Evolutionary conservation across 2,888 invertebrate genomes (phyloP), one percentile per base, ranked within the genome.

Genomic region (Neelides folsomi): DNA sequence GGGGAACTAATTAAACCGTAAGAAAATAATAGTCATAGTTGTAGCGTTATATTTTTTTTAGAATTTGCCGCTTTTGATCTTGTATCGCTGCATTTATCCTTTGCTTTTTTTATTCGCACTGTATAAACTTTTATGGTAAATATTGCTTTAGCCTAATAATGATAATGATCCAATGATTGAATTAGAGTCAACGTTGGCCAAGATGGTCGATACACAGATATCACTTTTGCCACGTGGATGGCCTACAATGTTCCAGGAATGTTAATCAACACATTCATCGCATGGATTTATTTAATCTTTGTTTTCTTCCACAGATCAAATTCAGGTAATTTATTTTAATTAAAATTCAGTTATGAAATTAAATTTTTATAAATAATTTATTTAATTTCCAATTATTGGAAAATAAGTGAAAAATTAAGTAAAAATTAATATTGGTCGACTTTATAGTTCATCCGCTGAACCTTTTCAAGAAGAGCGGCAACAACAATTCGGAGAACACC

Each of bases 221-320:
- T 86, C 55, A 83, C 83, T 67, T 88, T 88, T 71, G 82, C 86
- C 62, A 81, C 80, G 63, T 90, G 89, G 81, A 84, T 90, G 82
- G 77, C 83, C 62, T 86, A 86, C 71, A 83, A 85, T 63, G 80
- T 86, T 0, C 90, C 90, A 1, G 78, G 82, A 1, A 86, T 89
- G 84, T 67, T 90, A 53, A 62, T 87, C 1, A 85, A 85, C 73
- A 82, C 85, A 66, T 66, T 82, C 27, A 70, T 84, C 0, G 81
- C 82, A 20, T 88, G 86, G 80, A 35, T 85, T 1, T 83, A 85
- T 72, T 75, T 90, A 38, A 86, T 86, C 70, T 72, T 82, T 68
- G 78, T 84, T 66, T 87, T 80, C 68, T 84, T 86, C 84, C 86
- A 86, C 16, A 69, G 86, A 19, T 53, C 55, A 5, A 54, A 53